Percentiles rank a stretch among this genome's conserved stretches.
Conservation (phyloP, 2,888 invertebrate species). For the Onthophagus sagittarius region DNA sequence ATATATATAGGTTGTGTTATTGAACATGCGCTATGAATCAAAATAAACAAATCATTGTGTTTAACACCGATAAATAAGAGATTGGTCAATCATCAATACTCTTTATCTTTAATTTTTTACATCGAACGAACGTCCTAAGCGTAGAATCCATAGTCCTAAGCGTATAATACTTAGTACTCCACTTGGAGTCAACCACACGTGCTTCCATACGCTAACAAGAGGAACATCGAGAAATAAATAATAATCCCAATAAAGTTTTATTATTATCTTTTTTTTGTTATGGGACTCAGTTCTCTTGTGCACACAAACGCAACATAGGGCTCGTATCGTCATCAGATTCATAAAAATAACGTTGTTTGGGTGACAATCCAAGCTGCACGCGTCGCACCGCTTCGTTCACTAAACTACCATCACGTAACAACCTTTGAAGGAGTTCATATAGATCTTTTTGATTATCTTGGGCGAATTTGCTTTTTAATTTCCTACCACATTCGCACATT, state of each 20-base stretch:
- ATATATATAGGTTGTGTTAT: no score
- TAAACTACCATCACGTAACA: slow-evolving; percentile 58
- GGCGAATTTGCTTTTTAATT: slow-evolving; percentile 38
- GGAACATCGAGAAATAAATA: slow-evolving; percentile 23
- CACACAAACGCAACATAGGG: slow-evolving; percentile 40
- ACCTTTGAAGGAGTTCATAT: slow-evolving; percentile 59
- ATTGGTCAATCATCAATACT: background rate
- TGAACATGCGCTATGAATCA: no score
- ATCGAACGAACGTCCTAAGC: slow-evolving; percentile 28
- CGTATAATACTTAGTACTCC: slow-evolving; percentile 32
- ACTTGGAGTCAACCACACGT: slow-evolving; percentile 7
- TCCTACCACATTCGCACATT: slow-evolving; percentile 35
- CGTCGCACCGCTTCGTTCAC: slow-evolving; percentile 62
- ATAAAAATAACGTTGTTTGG: slow-evolving; percentile 55
- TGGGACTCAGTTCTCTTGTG: slow-evolving; percentile 36
- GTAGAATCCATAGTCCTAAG: slow-evolving; percentile 25
- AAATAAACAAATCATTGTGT: no score
- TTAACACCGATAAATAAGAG: no score
- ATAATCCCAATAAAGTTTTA: slow-evolving; percentile 14
- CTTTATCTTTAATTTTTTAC: slow-evolving; percentile 23
- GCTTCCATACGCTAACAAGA: slow-evolving; percentile 18
- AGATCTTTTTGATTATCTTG: slow-evolving; percentile 54
- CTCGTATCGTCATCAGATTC: slow-evolving; percentile 54
- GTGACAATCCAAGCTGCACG: slow-evolving; percentile 53
- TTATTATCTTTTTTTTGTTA: slow-evolving; percentile 18